Evolutionary conservation across 2,888 invertebrate species (phyloP).

Genomic region (Cheilosia impressa): DNA sequence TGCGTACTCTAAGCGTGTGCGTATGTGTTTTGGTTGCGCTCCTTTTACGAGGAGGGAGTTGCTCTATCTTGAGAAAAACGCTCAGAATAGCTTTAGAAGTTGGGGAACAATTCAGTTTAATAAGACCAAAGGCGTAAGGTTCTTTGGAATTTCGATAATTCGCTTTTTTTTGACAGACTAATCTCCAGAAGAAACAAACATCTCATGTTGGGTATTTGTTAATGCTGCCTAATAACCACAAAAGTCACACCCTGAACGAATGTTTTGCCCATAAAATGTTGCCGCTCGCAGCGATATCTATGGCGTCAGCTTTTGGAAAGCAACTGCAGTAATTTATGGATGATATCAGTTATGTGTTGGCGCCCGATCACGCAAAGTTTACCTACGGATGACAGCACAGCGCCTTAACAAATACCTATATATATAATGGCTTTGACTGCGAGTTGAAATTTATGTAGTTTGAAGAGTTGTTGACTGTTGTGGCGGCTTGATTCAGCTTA

Average conservation of each 20-base stretch:
- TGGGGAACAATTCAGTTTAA: not conserved
- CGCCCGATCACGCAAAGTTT: slow-evolving; percentile 23
- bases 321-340: slow-evolving; percentile 6
- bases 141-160: too few species aligned
- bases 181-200: not conserved
- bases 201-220: not conserved
- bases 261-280: not conserved
- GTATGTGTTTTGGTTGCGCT: slow-evolving; percentile 16
- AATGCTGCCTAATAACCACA: not conserved
- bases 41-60: slow-evolving; percentile 36
- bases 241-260: slow-evolving; percentile 1
- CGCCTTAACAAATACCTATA: not conserved
- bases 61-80: slow-evolving; percentile 1
- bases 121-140: not conserved
- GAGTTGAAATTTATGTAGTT: not conserved
- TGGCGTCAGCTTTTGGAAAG: slow-evolving; percentile 4
- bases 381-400: slow-evolving; percentile 8
- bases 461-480: not conserved
- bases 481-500: too few species aligned
- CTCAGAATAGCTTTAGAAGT: not conserved
- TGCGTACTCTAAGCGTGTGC: not conserved
- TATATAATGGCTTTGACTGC: not conserved
- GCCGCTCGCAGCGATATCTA: not conserved
- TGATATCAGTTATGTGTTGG: slow-evolving; percentile 15
- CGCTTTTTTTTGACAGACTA: too few species aligned